Evolutionary conservation across 2,888 invertebrate genomes (phyloP).

Genomic region (Troides oblongomaculatus): DNA sequence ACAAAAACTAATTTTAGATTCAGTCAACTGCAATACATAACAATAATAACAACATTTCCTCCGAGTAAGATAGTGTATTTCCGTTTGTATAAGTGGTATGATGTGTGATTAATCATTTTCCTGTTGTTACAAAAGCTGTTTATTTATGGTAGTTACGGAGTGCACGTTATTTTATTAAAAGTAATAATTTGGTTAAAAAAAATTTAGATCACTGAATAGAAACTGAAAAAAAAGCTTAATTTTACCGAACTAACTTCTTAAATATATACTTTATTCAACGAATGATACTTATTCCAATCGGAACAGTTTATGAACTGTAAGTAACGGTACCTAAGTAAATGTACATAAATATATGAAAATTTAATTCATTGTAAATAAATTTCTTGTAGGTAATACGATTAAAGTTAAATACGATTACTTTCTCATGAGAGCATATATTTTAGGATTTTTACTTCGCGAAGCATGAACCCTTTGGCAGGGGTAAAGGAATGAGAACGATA

Average conservation of each 20-base stretch:
- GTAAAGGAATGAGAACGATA: conserved; percentile 43
- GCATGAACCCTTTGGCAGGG: conserved; percentile 45
- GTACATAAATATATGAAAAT: no score
- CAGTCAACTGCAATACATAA: background rate
- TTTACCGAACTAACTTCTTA: no score
- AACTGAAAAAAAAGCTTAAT: no score
- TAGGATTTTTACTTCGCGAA: conserved; percentile 18
- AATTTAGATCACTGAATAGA: background rate
- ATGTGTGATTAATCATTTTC: conserved; percentile 22
- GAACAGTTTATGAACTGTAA: conserved; percentile 10
- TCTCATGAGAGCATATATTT: background rate
- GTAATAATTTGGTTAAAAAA: background rate
- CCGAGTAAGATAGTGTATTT: conserved; percentile 31
- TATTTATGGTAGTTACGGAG: background rate
- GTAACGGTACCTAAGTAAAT: background rate
- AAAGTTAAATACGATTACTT: background rate
- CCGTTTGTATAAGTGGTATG: conserved; percentile 15
- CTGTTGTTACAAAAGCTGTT: conserved; percentile 12
- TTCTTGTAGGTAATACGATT: background rate
- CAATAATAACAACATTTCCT: conserved; percentile 9
- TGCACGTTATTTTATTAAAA: background rate
- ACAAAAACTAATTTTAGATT: conserved; percentile 40
- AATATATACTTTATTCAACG: no score
- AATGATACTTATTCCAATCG: no score
- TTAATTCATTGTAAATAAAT: no score